phyloP scores from a whole-genome alignment of 2,797 vertebrate genomes.

The Phylloscopus collybita region DNA sequence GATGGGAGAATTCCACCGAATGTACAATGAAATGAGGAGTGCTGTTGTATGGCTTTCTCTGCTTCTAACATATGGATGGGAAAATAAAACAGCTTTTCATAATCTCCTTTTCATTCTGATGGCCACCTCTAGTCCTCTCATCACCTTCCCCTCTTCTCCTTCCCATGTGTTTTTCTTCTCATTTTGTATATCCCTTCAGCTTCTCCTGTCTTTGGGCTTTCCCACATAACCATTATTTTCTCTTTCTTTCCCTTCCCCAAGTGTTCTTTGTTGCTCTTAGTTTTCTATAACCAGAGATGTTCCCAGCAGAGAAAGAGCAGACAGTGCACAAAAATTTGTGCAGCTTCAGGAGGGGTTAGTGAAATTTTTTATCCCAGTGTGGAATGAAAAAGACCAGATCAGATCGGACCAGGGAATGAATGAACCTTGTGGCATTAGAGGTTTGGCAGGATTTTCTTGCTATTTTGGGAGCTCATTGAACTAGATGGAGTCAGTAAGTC shows the following conservation, averaged over 20 bases:
- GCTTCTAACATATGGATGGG: neutral
- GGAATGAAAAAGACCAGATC: constrained; percentile 18
- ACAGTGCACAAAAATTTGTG: neutral
- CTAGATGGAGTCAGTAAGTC: neutral
- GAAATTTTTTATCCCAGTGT: constrained; percentile 2
- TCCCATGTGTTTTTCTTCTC: neutral
- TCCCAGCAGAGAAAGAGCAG: neutral
- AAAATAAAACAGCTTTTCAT: constrained; percentile 19
- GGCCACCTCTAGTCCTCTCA: neutral
- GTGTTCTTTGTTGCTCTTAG: neutral
- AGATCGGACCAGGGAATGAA: neutral
- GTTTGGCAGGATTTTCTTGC: neutral
- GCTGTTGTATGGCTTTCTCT: neutral
- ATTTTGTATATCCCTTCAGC: neutral
- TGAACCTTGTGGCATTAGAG: neutral
- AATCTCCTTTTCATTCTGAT: neutral
- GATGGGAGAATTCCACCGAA: constrained; percentile 66
- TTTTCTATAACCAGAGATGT: neutral
- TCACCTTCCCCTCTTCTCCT: neutral
- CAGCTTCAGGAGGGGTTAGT: neutral
- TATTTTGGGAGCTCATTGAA: constrained; percentile 14
- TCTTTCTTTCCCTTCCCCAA: neutral
- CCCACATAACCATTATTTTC: neutral
- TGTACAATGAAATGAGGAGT: constrained; percentile 24
- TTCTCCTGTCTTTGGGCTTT: neutral